These are phyloP conservation scores for Sebastiscus albofasciatus DNA, from an alignment of 2,797 vertebrate genomes.

Conservation along the genomic window DNA sequence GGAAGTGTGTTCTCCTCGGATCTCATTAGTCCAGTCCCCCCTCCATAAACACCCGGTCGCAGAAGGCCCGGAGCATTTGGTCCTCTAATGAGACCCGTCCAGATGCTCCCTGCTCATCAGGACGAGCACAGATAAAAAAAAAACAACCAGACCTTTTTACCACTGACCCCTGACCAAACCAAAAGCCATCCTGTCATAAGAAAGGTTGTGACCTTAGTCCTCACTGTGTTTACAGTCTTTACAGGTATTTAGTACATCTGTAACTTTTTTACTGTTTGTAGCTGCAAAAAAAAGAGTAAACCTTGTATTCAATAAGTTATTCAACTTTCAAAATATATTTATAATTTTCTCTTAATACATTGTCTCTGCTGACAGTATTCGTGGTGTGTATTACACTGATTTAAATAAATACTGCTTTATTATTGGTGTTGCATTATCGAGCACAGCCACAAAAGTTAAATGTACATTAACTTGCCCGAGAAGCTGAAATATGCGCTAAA, in stretches of 20 bases:
- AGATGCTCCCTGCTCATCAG: conserved; percentile 65
- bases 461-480: neutral
- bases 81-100: conserved; percentile 71
- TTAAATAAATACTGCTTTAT: neutral
- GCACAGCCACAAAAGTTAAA: neutral
- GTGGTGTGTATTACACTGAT: neutral
- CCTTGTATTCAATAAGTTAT: neutral
- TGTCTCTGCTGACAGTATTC: neutral
- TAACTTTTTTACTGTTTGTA: neutral
- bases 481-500: neutral
- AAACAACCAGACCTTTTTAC: conserved; percentile 29
- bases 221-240: conserved; percentile 37
- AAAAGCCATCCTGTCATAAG: conserved; percentile 7
- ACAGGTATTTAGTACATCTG: conserved; percentile 10
- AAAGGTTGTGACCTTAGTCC: conserved; percentile 43
- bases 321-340: neutral
- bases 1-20: conserved; percentile 57
- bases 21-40: conserved; percentile 66
- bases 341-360: neutral
- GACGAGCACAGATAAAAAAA: conserved; percentile 44
- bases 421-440: neutral
- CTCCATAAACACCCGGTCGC: conserved; percentile 61
- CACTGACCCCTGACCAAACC: conserved; percentile 34
- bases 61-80: conserved; percentile 56
- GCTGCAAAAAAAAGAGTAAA: neutral